These are phyloP conservation scores for Pongo pygmaeus DNA, from an alignment of 2,113 vertebrate genomes.

Conservation along the genomic window DNA sequence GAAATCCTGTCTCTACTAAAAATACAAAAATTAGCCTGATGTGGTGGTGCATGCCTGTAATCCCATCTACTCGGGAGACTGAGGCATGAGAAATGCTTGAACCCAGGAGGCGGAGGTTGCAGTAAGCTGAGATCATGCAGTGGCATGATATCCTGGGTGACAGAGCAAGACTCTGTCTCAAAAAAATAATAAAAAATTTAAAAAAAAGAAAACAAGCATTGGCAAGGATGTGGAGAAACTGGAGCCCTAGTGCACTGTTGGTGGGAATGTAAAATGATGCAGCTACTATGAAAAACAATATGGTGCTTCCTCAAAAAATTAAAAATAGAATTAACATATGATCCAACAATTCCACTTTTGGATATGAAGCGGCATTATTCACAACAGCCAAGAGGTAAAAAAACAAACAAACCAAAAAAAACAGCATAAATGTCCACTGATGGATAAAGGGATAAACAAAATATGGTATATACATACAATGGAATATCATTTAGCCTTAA, in stretches of 20 bases:
- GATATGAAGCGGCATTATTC: neutral
- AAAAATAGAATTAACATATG: neutral
- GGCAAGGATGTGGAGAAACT: neutral
- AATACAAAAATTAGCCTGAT: no score
- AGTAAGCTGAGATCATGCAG: no score
- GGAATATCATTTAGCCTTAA: neutral
- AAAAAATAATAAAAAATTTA: no score
- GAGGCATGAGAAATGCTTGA: no score
- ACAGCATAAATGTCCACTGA: neutral
- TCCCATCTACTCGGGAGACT: no score
- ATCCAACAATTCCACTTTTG: neutral
- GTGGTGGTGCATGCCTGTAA: no score
- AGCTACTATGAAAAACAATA: neutral
- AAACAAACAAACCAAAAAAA: neutral
- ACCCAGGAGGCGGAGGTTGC: no score
- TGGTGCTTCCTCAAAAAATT: neutral
- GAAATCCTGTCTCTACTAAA: no score
- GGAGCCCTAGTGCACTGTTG: neutral
- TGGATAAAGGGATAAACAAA: neutral
- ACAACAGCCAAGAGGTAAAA: neutral
- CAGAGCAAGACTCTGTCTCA: no score
- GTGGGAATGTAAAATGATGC: neutral
- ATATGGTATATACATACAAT: neutral
- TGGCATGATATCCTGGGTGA: no score
- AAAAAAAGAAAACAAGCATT: neutral